Percentiles rank a stretch among this genome's conserved stretches.
Evolutionary conservation across 2,113 vertebrate species (phyloP).

Genomic region (Candoia aspera): DNA sequence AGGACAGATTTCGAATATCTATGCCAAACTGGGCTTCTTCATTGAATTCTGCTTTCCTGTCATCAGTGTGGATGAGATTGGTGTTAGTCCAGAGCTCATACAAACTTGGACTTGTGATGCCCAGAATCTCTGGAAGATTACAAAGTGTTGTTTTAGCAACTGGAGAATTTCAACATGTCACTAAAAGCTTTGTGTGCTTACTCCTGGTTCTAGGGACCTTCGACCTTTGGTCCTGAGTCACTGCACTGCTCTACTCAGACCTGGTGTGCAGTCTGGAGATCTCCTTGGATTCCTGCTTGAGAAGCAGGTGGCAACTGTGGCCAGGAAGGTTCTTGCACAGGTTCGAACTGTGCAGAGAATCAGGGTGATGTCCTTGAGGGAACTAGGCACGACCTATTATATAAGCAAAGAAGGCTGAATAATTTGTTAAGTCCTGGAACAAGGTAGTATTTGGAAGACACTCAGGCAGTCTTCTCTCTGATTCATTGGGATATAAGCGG

Average conservation of each 20-base stretch:
- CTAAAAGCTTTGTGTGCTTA: constrained; percentile 67
- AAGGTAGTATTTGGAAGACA: neutral
- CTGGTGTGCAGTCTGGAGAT: neutral
- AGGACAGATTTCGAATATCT: constrained; percentile 72
- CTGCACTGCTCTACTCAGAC: neutral
- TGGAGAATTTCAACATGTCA: constrained; percentile 90
- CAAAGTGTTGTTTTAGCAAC: constrained; percentile 82
- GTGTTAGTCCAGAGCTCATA: constrained; percentile 66
- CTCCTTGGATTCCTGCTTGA: neutral
- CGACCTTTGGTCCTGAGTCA: neutral
- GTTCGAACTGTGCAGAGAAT: neutral
- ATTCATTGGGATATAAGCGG: neutral
- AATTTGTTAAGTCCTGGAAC: neutral
- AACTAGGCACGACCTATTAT: neutral
- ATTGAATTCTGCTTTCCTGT: constrained; percentile 70
- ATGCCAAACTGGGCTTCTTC: constrained; percentile 85
- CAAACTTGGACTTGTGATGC: constrained; percentile 79
- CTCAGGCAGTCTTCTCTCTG: neutral
- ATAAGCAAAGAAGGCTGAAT: neutral
- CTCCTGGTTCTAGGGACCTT: neutral
- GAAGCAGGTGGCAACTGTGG: neutral
- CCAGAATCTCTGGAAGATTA: constrained; percentile 85
- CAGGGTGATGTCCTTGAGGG: neutral
- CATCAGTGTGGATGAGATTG: constrained; percentile 65
- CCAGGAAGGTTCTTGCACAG: neutral